phyloP scores from a whole-genome alignment of 37 sponge, comb jelly and placozoan genomes.

The Geodia barretti region DNA sequence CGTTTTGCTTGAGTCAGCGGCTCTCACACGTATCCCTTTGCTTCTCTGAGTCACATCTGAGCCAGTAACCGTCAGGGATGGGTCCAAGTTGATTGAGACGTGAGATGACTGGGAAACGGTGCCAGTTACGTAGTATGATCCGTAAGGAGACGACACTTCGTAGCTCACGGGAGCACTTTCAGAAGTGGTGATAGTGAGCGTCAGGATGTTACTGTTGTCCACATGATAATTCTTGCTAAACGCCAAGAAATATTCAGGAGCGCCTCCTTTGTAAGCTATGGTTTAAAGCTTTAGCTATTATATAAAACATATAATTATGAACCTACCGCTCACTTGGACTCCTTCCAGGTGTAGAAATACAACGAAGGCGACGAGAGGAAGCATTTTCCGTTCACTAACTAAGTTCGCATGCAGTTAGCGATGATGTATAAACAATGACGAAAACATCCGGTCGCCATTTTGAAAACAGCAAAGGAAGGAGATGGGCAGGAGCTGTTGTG shows the following conservation, averaged over 20 bases:
- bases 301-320: too few species aligned
- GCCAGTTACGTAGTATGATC: neutral
- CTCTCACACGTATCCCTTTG: slow-evolving; percentile 11
- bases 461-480: too few species aligned
- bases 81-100: neutral
- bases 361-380: too few species aligned
- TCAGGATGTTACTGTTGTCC: neutral
- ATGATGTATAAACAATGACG: too few species aligned
- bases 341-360: too few species aligned
- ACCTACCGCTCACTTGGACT: too few species aligned
- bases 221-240: neutral
- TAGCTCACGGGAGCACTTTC: neutral
- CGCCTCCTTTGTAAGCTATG: too few species aligned
- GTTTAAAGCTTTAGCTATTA: too few species aligned
- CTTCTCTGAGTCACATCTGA: neutral
- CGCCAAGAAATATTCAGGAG: neutral
- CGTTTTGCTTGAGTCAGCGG: neutral
- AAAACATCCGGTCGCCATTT: too few species aligned
- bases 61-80: neutral
- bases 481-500: too few species aligned
- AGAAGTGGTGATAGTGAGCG: neutral
- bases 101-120: neutral
- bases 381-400: too few species aligned
- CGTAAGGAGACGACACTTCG: neutral
- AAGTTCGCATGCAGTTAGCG: too few species aligned